Conservation (phyloP, 1,140 invertebrate species). For the Bombus soroeensis region DNA sequence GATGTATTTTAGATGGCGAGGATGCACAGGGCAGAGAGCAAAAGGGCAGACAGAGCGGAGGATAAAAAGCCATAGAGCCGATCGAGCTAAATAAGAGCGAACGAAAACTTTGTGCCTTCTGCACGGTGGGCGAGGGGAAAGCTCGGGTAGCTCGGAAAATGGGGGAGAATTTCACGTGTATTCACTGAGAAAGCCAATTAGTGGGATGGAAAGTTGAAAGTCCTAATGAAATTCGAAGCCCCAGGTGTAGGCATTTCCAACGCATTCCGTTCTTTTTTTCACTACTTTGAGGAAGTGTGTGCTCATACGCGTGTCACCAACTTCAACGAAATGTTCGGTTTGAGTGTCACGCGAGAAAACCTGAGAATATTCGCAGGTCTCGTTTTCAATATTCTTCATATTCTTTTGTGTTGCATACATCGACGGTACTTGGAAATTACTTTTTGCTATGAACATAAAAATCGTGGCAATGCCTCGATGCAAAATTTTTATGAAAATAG, state of each 20-base stretch:
- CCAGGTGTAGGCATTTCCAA: neutral
- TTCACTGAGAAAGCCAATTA: constrained; percentile 28
- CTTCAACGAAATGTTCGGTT: neutral
- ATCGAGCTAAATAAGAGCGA: neutral
- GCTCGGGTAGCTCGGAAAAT: no score
- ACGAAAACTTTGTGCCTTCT: constrained; percentile 2
- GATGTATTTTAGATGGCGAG: neutral
- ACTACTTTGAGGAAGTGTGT: neutral
- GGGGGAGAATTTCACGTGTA: neutral
- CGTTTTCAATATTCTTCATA: no score
- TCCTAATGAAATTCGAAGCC: neutral
- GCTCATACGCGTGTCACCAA: neutral
- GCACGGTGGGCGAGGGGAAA: neutral
- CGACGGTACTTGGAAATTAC: neutral
- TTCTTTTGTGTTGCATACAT: neutral
- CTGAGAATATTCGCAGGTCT: no score
- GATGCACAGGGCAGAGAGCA: neutral
- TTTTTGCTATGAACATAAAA: neutral
- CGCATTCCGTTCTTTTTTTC: neutral
- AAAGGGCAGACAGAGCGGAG: neutral
- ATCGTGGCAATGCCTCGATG: neutral
- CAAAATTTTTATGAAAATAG: no score
- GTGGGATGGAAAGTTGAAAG: neutral
- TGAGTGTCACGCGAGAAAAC: neutral
- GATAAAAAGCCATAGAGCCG: neutral